phyloP scores from a whole-genome alignment of 2,113 vertebrate species.

The Zingel zingel region DNA sequence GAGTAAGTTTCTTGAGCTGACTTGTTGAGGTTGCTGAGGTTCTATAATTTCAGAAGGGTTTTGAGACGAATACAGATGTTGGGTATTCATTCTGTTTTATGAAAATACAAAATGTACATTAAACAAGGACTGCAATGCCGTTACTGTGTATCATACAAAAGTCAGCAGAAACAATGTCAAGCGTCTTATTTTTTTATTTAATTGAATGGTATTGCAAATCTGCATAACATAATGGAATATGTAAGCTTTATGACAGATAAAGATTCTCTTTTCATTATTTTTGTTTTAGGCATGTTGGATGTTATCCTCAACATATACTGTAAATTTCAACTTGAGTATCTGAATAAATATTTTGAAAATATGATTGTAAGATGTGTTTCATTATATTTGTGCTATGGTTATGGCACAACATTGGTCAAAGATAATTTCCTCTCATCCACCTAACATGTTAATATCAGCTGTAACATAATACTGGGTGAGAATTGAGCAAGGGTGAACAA shows the following conservation, averaged over 20 bases:
- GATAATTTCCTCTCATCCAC: not conserved
- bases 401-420: not conserved
- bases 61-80: too few species aligned
- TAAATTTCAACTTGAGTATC: slow-evolving; percentile 49
- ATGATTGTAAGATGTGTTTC: slow-evolving; percentile 16
- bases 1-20: too few species aligned
- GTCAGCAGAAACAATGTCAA: too few species aligned
- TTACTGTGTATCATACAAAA: too few species aligned
- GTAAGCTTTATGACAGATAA: slow-evolving; percentile 54
- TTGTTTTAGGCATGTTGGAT: slow-evolving; percentile 65
- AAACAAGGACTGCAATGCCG: too few species aligned
- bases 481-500: too few species aligned
- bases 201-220: slow-evolving; percentile 43
- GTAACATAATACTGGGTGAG: not conserved
- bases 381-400: not conserved
- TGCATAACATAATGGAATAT: slow-evolving; percentile 46
- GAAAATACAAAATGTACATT: too few species aligned
- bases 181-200: not conserved
- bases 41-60: too few species aligned
- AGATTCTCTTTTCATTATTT: slow-evolving; percentile 59
- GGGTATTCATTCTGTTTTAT: too few species aligned
- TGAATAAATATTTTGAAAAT: slow-evolving; percentile 66
- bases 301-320: slow-evolving; percentile 37
- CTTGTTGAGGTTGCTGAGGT: too few species aligned
- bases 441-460: not conserved